These are phyloP conservation scores for Carassius carassius DNA, from an alignment of 2,113 vertebrate species.

Conservation along the genomic window DNA sequence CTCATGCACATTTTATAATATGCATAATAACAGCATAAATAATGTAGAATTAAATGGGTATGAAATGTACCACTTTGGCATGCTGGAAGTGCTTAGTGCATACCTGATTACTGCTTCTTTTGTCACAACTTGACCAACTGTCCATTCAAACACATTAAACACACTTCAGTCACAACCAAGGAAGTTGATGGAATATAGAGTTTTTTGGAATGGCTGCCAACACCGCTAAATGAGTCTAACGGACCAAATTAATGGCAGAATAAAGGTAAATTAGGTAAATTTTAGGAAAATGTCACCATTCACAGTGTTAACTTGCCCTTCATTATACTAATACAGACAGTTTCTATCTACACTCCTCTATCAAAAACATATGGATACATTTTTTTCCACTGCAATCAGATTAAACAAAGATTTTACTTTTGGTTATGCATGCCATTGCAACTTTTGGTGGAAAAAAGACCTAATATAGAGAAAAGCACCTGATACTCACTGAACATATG, in stretches of 20 bases:
- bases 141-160: not conserved
- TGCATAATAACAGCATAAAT: constrained; percentile 1
- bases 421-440: no score
- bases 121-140: not conserved
- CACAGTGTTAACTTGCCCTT: no score
- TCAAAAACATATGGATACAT: no score
- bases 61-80: not conserved
- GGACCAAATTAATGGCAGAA: not conserved
- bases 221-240: not conserved
- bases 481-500: no score
- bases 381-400: no score
- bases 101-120: not conserved
- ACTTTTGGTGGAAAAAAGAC: not conserved
- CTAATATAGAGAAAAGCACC: no score
- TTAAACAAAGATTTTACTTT: no score
- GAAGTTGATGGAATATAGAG: not conserved
- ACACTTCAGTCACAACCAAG: not conserved
- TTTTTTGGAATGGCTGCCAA: not conserved
- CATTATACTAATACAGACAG: no score
- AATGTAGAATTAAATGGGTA: constrained; percentile 17
- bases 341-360: no score
- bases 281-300: no score
- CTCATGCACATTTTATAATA: constrained; percentile 8
- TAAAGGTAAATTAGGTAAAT: no score
- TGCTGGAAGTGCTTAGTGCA: not conserved